Evolutionary conservation across 2,113 vertebrate genomes (phyloP).

Genomic region (Setophaga coronata): DNA sequence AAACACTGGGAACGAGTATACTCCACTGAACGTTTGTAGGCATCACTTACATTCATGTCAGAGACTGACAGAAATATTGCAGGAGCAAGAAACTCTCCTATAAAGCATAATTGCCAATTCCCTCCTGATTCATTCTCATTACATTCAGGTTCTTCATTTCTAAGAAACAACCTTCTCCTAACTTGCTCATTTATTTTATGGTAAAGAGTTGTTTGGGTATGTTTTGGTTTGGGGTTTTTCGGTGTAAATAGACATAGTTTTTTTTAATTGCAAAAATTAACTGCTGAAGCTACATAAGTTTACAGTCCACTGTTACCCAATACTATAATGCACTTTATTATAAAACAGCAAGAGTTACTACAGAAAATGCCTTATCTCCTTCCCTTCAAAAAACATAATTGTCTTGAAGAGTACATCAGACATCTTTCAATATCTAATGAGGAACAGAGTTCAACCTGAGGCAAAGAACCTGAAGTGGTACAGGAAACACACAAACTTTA

Average conservation of each 20-base stretch:
- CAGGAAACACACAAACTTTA: background rate
- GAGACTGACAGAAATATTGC: background rate
- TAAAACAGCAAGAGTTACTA: background rate
- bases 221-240: background rate
- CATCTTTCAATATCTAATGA: background rate
- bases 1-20: background rate
- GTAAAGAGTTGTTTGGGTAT: background rate
- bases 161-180: background rate
- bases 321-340: background rate
- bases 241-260: fast-evolving
- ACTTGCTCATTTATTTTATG: background rate
- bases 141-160: background rate
- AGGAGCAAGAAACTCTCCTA: background rate
- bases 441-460: background rate
- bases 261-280: background rate
- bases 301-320: background rate
- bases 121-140: background rate
- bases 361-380: background rate
- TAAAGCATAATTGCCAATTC: background rate
- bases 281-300: background rate
- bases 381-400: background rate
- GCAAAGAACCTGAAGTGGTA: background rate
- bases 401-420: background rate
- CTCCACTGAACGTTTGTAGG: background rate
- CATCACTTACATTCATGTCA: background rate